Evolutionary conservation across 30 jellyfish, hydroid and myxozoan species (phyloP), one percentile per base, ranked within the genome.

Genomic region (Aurelia sp.): DNA sequence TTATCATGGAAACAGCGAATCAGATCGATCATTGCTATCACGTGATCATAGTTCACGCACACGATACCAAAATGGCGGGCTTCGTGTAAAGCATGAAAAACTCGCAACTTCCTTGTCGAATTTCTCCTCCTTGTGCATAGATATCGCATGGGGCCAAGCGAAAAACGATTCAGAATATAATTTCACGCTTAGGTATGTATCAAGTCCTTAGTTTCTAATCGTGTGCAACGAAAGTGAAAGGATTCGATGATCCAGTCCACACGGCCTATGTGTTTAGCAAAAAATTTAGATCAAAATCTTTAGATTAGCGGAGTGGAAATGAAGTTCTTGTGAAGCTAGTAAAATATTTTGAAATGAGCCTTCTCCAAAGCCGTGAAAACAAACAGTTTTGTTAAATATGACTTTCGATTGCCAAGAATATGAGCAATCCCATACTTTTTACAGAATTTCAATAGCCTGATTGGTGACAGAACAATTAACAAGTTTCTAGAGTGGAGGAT

Each of bases 81-180:
- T n/a, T 65, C 76, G 76, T 65, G 76, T 0, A 65, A 65, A 17
- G 30, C 41, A 37, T 20, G 0, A 65, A 65, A 65, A 65, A 65
- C 11, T 15, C 10, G 7, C 41, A 65, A 65, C 30, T 23, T 65
- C 6, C 41, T 65, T 65, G 76, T 65, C 57, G 76, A 65, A 65
- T 65, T 6, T 65, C 17, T 65, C 41, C 76, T 65, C 50, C 11
- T 4, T 65, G 76, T 65, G 76, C 76, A 65, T 65, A 65, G 17
- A 65, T 65, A 65, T 65, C 76, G 76, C 41, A 31, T 65, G 76
- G 76, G 76, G 76, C 76, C 76, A 65, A 65, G 41, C 17, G 76
- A 6, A 31, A 65, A 65, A 65, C n/a, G 27, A 1, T 65, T 65
- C 76, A 31, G 76, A 0, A 65, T 17, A 65, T 23, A 65, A 65